Conservation (phyloP, 2,888 invertebrate genomes). For the Sinohyriopsis cumingii region DNA sequence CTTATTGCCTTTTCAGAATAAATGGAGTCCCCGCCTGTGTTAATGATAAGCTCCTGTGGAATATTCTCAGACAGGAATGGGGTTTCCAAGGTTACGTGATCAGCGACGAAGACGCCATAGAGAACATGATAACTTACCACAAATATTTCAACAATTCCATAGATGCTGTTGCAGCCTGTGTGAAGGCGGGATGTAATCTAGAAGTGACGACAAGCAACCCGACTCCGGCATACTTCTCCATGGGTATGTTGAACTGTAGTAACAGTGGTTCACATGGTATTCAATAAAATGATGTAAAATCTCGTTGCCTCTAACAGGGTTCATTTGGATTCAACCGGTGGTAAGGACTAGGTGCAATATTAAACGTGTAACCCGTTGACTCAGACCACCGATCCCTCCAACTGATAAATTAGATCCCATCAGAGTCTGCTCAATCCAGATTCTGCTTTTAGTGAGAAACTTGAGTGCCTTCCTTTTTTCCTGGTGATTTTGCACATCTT, state of each 20-base stretch:
- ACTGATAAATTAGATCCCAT: too few species aligned
- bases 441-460: too few species aligned
- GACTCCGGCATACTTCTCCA: constrained; percentile 27
- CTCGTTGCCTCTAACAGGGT: too few species aligned
- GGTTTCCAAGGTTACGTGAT: constrained; percentile 66
- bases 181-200: constrained; percentile 57
- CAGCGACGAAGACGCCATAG: constrained; percentile 64
- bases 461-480: too few species aligned
- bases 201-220: constrained; percentile 42
- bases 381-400: too few species aligned
- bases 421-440: too few species aligned
- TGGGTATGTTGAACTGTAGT: constrained; percentile 25
- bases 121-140: constrained; percentile 51
- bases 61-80: constrained; percentile 62
- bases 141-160: constrained; percentile 49
- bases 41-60: constrained; percentile 60
- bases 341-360: too few species aligned
- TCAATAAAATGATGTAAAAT: too few species aligned
- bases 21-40: constrained; percentile 69
- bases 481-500: too few species aligned
- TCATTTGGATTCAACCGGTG: too few species aligned
- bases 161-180: constrained; percentile 52
- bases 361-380: too few species aligned
- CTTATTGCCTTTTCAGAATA: constrained; percentile 43
- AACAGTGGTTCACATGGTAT: too few species aligned